Percentiles rank a stretch among this genome's conserved stretches.
phyloP scores from a whole-genome alignment of 2,888 invertebrate species.

The Drosophila nr. perissopoda region DNA sequence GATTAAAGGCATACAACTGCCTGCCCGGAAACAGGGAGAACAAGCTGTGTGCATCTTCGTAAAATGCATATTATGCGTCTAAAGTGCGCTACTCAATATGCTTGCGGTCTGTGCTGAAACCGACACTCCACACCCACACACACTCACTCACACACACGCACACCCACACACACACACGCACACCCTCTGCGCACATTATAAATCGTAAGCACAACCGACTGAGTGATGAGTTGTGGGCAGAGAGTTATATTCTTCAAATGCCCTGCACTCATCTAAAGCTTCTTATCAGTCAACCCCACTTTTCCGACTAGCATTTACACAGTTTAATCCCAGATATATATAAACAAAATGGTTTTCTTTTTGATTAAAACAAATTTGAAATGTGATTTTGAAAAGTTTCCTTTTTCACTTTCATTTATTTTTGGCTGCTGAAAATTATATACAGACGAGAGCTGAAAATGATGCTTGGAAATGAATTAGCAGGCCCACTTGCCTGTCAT shows the following conservation, averaged over 20 bases:
- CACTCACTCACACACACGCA: background rate
- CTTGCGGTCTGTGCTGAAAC: constrained; percentile 6
- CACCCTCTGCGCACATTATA: constrained; percentile 7
- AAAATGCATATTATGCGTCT: constrained; percentile 47
- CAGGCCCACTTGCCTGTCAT: constrained; percentile 13
- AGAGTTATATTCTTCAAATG: background rate
- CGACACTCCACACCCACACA: background rate
- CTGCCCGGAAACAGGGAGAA: constrained; percentile 17
- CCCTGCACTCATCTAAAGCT: background rate
- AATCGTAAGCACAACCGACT: constrained; percentile 9
- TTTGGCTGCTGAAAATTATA: constrained; percentile 1
- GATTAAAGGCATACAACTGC: constrained; percentile 54
- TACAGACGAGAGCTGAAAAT: constrained; percentile 7
- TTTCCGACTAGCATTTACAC: constrained; percentile 15
- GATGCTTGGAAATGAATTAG: constrained; percentile 24
- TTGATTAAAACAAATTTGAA: constrained; percentile 3
- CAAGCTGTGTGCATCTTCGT: constrained; percentile 41
- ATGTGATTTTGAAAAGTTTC: background rate
- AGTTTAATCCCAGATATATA: background rate
- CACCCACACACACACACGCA: background rate
- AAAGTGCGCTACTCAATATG: constrained; percentile 53
- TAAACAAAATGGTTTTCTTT: constrained; percentile 3
- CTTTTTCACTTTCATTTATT: background rate
- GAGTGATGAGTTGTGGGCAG: background rate
- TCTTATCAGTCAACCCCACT: background rate